Evolutionary conservation across 2,113 vertebrate genomes (phyloP).

Genomic region (Trogon melanurus): DNA sequence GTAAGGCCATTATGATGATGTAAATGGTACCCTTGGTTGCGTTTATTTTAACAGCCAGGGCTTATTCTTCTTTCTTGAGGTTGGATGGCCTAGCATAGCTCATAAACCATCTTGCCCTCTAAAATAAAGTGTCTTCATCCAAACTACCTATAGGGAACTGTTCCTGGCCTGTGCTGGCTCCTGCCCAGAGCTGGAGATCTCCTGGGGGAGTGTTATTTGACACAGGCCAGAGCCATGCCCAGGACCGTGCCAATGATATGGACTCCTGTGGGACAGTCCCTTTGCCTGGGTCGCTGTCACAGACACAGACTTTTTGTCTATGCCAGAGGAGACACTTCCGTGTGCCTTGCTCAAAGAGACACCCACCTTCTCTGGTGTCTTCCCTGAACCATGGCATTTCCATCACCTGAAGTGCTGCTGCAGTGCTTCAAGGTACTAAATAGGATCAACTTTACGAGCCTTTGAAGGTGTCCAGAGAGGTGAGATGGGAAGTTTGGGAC

Average conservation of each 20-base stretch:
- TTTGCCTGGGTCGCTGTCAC: neutral
- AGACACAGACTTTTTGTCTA: neutral
- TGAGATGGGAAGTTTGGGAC: neutral
- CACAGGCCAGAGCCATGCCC: neutral
- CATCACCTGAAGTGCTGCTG: no score
- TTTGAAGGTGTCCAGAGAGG: neutral
- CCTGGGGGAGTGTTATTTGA: neutral
- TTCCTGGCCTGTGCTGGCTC: neutral
- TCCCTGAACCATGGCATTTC: fast-evolving
- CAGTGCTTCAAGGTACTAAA: neutral
- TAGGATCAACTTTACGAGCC: neutral
- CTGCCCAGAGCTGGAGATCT: neutral
- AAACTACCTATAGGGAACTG: fast-evolving
- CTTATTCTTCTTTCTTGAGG: neutral
- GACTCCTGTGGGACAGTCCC: neutral
- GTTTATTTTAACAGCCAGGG: neutral
- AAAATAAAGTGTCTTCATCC: neutral
- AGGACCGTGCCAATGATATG: fast-evolving
- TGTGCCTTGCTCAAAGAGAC: neutral
- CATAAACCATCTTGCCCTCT: neutral
- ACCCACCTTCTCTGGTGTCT: neutral
- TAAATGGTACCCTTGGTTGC: neutral
- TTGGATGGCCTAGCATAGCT: neutral
- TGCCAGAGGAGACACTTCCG: neutral
- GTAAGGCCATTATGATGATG: neutral